Base-by-base conservation (phyloP, 2,113 vertebrate genomes). In the Rhinopithecus roxellana region DNA sequence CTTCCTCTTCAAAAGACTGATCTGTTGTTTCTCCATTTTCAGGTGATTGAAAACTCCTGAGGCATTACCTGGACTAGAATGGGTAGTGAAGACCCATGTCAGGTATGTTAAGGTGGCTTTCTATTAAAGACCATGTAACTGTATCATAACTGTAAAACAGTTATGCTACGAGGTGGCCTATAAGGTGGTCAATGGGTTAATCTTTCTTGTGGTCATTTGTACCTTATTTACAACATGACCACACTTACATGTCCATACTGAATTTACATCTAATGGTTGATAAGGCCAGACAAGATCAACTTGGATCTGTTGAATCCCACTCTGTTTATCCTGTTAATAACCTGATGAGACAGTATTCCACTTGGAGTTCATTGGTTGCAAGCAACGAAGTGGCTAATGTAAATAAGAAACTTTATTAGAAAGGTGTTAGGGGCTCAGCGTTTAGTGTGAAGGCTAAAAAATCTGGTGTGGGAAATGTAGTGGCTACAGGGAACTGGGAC, bases 91-190 rank as follows among this genome's bases (percentile, higher is more conserved):
- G 98, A 75, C 79, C 0, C 57, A 7, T 75, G 38, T 89, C 90
- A 98, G 98, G 98, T 99, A 94, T 97, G 98, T 98, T 83, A 83
- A 75, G 83, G 94, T 96, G 11, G 32, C 83, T 96, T 96, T 89
- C 52, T 57, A 4, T 75, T 95, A 84, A 96, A 91, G 74, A 94
- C 40, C 8, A 22, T 88, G 80, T 50, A 14, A 50, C 48, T 50
- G 48, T 79, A 22, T 85, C 74, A n/a, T 95, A 78, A 70, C 8
- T 72, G 1, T 72, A 61, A 74, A 89, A 81, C 5, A 67, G 12
- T 93, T 81, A 35, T 8, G 7, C 67, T 50, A 90, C 61, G 30
- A 74, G 30, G 38, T 93, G 32, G 17, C 43, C 55, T 72, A 35
- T 59, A 74, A 86, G n/a, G 13, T 90, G 17, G 87, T 75, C 59